These are phyloP conservation scores for Trichopoda pennipes DNA, from an alignment of 2,888 invertebrate genomes.

Conservation along the genomic window DNA sequence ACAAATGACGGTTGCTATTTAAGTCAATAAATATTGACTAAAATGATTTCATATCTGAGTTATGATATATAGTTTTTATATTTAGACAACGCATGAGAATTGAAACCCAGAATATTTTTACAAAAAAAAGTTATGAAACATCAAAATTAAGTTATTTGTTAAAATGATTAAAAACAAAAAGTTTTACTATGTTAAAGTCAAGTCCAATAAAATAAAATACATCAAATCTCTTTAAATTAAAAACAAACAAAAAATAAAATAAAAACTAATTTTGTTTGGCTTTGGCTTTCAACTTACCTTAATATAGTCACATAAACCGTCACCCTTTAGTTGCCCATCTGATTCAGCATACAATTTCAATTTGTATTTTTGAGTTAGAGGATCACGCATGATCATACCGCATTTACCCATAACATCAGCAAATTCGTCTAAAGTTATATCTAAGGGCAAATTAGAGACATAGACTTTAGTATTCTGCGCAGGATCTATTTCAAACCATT, in stretches of 20 bases:
- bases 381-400: slow-evolving; percentile 95
- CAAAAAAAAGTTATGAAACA: too few relatives aligned
- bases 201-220: too few relatives aligned
- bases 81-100: too few relatives aligned
- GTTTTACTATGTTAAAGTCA: too few relatives aligned
- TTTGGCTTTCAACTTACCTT: slow-evolving; percentile 87
- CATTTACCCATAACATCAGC: slow-evolving; percentile 97
- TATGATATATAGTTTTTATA: too few relatives aligned
- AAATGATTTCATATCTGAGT: too few relatives aligned
- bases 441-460: slow-evolving; percentile 93
- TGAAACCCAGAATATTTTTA: too few relatives aligned
- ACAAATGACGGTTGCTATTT: too few relatives aligned
- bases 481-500: slow-evolving; percentile 96
- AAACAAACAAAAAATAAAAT: neutral
- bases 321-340: slow-evolving; percentile 93
- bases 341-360: slow-evolving; percentile 94
- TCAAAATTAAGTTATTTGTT: too few relatives aligned
- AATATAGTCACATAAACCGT: slow-evolving; percentile 97
- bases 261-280: neutral
- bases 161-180: too few relatives aligned
- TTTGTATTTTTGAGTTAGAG: slow-evolving; percentile 89
- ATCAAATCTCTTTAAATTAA: too few relatives aligned
- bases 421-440: slow-evolving; percentile 94
- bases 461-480: slow-evolving; percentile 97
- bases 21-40: too few relatives aligned